A percentile compares a stretch with the other conserved stretches of the same genome.
These are phyloP conservation scores for Cisticola juncidis DNA, from an alignment of 2,113 vertebrate genomes.

Conservation along the genomic window DNA sequence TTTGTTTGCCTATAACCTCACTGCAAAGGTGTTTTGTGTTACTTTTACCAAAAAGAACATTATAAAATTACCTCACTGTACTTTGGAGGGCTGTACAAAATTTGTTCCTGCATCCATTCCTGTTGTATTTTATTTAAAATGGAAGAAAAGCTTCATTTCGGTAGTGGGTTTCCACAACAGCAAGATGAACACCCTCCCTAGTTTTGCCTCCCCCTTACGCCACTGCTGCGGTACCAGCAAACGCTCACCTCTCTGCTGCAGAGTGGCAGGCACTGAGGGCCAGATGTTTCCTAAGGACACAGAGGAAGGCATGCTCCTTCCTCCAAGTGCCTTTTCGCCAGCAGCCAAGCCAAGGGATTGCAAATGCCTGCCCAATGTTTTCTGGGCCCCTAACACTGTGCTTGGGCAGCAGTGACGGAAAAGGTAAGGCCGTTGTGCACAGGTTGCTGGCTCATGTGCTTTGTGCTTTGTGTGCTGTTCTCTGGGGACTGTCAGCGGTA, in stretches of 20 bases:
- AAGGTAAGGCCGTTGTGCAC: slow-evolving; percentile 42
- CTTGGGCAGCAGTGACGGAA: slow-evolving; percentile 10
- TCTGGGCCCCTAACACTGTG: slow-evolving; percentile 8
- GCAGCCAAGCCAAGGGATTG: slow-evolving; percentile 18
- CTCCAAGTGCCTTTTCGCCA: slow-evolving; percentile 34
- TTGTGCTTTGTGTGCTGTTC: background rate
- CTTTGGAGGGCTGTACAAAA: background rate
- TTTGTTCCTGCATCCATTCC: background rate
- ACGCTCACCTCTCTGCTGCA: background rate
- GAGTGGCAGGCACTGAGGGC: background rate
- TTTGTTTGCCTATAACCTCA: background rate
- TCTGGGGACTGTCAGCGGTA: background rate
- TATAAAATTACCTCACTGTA: accelerated
- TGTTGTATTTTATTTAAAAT: background rate
- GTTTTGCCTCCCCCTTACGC: background rate
- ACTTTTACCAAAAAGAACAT: background rate
- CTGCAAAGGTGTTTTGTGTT: background rate
- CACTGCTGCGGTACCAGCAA: background rate
- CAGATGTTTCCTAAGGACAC: background rate
- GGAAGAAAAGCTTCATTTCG: background rate
- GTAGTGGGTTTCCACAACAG: background rate
- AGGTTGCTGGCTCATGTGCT: background rate
- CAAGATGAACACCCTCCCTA: background rate
- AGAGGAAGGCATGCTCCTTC: slow-evolving; percentile 21
- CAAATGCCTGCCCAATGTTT: background rate